phyloP scores from a whole-genome alignment of 2,797 vertebrate genomes.

The Synanceia verrucosa region DNA sequence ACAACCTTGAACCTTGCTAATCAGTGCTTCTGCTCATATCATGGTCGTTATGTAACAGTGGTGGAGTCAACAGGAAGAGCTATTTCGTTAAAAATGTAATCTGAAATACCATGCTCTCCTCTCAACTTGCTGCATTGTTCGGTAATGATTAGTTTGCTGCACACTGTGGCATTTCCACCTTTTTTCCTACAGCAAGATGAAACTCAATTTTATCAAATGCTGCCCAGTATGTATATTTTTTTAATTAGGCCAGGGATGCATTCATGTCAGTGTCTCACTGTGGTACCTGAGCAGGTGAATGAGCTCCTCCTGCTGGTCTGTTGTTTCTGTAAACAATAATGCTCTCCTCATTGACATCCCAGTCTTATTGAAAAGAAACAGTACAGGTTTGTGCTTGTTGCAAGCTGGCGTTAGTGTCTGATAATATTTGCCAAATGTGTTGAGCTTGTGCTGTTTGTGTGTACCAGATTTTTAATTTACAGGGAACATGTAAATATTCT shows the following conservation, averaged over 20 bases:
- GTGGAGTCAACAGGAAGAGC: too few species aligned
- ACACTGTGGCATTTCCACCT: too few species aligned
- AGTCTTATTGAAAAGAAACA: background rate
- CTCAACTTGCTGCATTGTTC: too few species aligned
- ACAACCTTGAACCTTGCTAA: too few species aligned
- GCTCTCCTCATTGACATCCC: too few species aligned
- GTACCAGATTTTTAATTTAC: background rate
- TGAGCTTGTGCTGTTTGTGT: background rate
- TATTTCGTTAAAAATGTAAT: too few species aligned
- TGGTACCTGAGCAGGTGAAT: conserved; percentile 1
- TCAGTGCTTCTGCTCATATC: too few species aligned
- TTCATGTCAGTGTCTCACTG: too few species aligned
- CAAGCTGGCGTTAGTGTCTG: background rate
- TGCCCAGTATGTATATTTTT: background rate
- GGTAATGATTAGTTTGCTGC: too few species aligned
- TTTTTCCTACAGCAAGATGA: background rate
- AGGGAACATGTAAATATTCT: too few species aligned
- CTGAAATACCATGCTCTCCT: too few species aligned
- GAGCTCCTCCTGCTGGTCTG: background rate
- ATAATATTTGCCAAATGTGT: background rate
- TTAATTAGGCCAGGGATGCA: background rate
- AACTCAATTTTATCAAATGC: background rate
- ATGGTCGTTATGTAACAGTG: too few species aligned
- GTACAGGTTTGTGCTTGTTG: background rate
- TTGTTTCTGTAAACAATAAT: conserved; percentile 13